phyloP scores from a whole-genome alignment of 2,797 vertebrate genomes.

The Silurus aristotelis region DNA sequence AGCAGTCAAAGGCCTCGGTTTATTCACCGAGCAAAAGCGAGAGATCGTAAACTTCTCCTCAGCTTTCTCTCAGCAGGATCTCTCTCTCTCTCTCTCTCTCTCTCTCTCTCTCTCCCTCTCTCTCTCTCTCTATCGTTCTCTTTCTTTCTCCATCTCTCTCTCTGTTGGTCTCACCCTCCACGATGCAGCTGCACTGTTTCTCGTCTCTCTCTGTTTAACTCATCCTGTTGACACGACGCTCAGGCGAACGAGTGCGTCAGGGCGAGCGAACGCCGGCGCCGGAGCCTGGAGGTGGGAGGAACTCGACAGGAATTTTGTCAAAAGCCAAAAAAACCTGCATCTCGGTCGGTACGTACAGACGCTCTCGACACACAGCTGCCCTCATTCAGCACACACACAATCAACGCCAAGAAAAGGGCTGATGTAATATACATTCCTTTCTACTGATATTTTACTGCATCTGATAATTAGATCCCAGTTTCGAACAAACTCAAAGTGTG shows the following conservation, averaged over 20 bases:
- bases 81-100: constrained; percentile 36
- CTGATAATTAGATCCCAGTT: background rate
- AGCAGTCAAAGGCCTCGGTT: constrained; percentile 35
- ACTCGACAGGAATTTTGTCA: constrained; percentile 44
- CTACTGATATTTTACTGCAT: background rate
- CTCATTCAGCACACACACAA: constrained; percentile 47
- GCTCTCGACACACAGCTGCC: constrained; percentile 50
- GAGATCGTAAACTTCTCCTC: constrained; percentile 14
- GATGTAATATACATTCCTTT: constrained; percentile 20
- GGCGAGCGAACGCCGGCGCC: constrained; percentile 5
- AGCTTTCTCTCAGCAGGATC: constrained; percentile 45
- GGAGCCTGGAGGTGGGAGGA: constrained; percentile 52
- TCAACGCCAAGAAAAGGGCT: constrained; percentile 10
- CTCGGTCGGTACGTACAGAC: constrained; percentile 44
- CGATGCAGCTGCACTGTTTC: constrained; percentile 51
- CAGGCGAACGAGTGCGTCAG: constrained; percentile 12
- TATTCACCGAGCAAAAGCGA: constrained; percentile 37
- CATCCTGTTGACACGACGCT: constrained; percentile 51
- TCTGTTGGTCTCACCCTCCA: constrained; percentile 31
- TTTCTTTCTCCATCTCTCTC: background rate
- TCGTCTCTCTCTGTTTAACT: constrained; percentile 46
- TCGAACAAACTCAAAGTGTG: background rate
- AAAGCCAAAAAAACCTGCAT: constrained; percentile 40
- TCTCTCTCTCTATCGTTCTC: no score
- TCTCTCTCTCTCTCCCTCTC: constrained; percentile 22